Evolutionary conservation across 2,888 invertebrate genomes (phyloP).

Genomic region (Drosophila nigricruria): DNA sequence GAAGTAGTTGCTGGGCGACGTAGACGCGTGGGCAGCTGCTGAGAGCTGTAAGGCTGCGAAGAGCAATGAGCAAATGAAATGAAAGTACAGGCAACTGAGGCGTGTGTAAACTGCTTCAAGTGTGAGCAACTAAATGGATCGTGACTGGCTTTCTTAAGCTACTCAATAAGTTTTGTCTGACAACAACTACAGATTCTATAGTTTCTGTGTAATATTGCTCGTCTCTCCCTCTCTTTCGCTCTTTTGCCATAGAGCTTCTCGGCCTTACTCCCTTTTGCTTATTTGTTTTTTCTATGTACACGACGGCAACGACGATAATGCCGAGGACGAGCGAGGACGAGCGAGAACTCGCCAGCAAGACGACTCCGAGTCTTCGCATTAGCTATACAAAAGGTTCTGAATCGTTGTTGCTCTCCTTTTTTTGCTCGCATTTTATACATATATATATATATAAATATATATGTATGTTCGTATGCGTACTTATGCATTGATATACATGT

Average conservation of each 20-base stretch:
- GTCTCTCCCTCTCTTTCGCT: neutral
- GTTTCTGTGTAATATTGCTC: neutral
- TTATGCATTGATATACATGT: neutral
- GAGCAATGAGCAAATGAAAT: neutral
- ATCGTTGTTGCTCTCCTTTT: conserved; percentile 26
- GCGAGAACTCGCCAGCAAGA: conserved; percentile 3
- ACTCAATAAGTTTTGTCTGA: conserved; percentile 3
- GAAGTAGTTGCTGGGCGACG: conserved; percentile 34
- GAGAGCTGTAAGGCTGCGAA: neutral
- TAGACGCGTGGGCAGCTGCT: conserved; percentile 14
- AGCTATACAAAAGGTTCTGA: conserved; percentile 34
- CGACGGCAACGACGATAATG: conserved; percentile 21
- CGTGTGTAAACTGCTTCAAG: conserved; percentile 13
- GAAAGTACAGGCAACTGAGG: neutral
- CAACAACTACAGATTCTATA: neutral
- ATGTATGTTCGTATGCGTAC: neutral
- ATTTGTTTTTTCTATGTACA: conserved; percentile 24
- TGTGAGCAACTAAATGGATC: conserved; percentile 24
- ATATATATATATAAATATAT: neutral
- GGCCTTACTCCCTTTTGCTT: neutral
- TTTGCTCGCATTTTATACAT: conserved; percentile 21
- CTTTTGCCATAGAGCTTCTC: neutral
- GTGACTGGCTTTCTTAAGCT: conserved; percentile 27
- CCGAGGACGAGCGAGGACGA: conserved; percentile 16
- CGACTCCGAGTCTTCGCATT: conserved; percentile 37